Evolutionary conservation across 2,113 vertebrate species (phyloP).

Genomic region (Podiceps cristatus): DNA sequence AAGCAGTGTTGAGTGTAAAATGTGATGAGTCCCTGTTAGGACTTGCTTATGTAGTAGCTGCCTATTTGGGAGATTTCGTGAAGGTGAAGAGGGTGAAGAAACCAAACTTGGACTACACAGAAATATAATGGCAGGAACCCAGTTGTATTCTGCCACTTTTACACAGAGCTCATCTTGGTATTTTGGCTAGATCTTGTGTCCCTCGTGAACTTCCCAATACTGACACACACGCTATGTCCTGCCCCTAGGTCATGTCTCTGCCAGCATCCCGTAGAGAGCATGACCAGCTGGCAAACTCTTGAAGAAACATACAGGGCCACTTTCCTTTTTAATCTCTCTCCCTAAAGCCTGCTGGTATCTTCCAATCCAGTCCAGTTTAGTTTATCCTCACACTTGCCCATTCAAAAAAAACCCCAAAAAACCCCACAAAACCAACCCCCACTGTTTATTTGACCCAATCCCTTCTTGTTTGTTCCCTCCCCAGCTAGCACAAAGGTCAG

Average conservation of each 20-base stretch:
- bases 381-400: not conserved
- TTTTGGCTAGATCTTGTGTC: not conserved
- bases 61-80: not conserved
- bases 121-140: not conserved
- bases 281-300: not conserved
- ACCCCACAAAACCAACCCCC: fast-evolving
- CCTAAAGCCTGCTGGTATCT: not conserved
- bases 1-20: not conserved
- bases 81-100: not conserved
- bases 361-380: not conserved
- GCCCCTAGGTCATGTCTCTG: not conserved
- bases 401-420: not conserved
- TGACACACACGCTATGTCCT: not conserved
- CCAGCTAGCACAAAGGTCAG: not conserved
- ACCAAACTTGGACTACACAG: not conserved
- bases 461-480: not conserved
- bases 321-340: not conserved
- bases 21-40: fast-evolving
- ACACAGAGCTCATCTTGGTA: not conserved
- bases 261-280: not conserved
- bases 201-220: not conserved
- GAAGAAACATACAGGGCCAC: not conserved
- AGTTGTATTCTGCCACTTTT: not conserved
- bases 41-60: not conserved
- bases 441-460: not conserved